These are phyloP conservation scores for Acanthosepion pharaonis DNA, from an alignment of 2,888 invertebrate species.

Conservation along the genomic window DNA sequence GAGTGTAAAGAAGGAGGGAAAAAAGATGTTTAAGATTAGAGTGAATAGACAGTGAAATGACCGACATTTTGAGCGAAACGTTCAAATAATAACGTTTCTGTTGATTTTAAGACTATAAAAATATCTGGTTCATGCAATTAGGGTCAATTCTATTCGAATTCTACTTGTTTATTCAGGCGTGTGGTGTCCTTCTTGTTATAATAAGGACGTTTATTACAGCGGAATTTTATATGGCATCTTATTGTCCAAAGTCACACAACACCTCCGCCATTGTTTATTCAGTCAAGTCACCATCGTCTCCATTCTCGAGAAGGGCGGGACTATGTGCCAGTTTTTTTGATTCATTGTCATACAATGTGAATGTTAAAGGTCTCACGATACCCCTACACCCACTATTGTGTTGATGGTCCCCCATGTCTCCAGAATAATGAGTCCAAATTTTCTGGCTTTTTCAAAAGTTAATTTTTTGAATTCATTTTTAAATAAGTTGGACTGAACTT, in stretches of 20 bases:
- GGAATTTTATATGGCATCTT: neutral
- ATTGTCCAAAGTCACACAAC: neutral
- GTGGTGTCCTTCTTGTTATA: neutral
- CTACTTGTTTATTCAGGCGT: constrained; percentile 2
- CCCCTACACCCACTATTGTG: neutral
- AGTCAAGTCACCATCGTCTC: neutral
- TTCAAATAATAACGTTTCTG: neutral
- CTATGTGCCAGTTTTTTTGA: neutral
- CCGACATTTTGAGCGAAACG: neutral
- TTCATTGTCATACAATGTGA: neutral
- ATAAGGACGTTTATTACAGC: neutral
- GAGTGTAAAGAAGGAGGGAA: neutral
- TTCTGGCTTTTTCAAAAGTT: too few relatives aligned
- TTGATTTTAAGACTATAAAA: neutral
- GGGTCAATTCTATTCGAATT: neutral
- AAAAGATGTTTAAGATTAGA: neutral
- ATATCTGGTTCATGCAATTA: neutral
- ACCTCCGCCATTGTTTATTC: neutral
- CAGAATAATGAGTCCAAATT: too few relatives aligned
- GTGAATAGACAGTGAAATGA: neutral
- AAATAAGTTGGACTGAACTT: too few relatives aligned
- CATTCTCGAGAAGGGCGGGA: neutral
- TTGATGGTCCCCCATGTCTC: neutral
- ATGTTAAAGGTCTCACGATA: neutral
- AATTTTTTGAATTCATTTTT: too few relatives aligned